Evolutionary conservation across 2,888 invertebrate genomes (phyloP).

Genomic region (Spodoptera littoralis): DNA sequence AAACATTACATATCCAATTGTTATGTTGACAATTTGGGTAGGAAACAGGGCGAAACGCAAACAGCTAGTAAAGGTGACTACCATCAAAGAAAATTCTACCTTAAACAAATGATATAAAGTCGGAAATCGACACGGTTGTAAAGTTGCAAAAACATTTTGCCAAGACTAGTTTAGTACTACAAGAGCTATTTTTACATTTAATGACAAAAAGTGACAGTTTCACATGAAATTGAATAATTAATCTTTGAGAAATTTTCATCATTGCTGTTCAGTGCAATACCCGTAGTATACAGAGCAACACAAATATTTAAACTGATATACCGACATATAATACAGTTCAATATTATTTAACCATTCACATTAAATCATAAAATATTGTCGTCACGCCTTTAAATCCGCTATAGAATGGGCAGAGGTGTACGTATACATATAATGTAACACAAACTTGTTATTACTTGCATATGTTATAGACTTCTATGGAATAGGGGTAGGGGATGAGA

Average conservation of each 20-base stretch:
- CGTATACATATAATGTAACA: no score
- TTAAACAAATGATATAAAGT: conserved; percentile 32
- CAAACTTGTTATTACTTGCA: no score
- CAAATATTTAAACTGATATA: conserved; percentile 15
- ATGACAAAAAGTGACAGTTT: conserved; percentile 61
- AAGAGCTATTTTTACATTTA: conserved; percentile 59
- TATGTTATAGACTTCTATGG: no score
- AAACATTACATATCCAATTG: conserved; percentile 68
- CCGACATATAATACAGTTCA: not conserved
- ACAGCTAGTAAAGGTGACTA: conserved; percentile 54
- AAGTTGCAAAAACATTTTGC: conserved; percentile 62
- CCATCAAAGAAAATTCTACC: conserved; percentile 47
- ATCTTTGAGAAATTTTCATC: conserved; percentile 42
- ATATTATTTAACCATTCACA: no score
- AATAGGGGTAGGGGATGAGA: no score
- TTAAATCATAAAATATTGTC: no score
- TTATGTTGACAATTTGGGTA: conserved; percentile 79
- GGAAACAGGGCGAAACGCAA: conserved; percentile 80
- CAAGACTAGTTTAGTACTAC: conserved; percentile 53
- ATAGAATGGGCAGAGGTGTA: no score
- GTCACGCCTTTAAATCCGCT: no score
- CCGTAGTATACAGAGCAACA: conserved; percentile 35
- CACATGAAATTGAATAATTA: conserved; percentile 57
- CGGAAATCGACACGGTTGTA: conserved; percentile 35
- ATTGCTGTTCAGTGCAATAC: conserved; percentile 41